Evolutionary conservation across 1,140 invertebrate genomes (phyloP), one percentile per base, ranked within the genome.

Genomic region (Dendroctonus ponderosae): DNA sequence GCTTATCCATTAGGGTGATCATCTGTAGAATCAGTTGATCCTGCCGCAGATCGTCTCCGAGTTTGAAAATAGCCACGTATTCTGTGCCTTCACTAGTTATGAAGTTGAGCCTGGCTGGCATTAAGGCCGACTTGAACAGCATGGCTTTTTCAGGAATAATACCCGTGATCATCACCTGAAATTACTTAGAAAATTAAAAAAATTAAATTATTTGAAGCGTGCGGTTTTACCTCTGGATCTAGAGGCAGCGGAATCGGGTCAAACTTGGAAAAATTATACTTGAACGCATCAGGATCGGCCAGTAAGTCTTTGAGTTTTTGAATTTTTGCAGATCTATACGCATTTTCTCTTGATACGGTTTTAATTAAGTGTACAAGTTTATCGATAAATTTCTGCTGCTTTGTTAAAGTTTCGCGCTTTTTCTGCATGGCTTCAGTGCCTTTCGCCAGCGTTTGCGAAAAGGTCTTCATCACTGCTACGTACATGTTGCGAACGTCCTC

Each of bases 1-100:
- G 80, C 80, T 96, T 92, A 80, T 99, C 98, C 96, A 99, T 99
- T 5, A 99, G 82, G 0, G 94, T 95, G 64, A 99, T 98, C 81
- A 99, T 99, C 80, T 95, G 92, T 57, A 99, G 80, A 68, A 99
- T 95, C 0, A 99, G 84, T 80, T 99, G 97, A 82, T 99, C 98
- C 54, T 99, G 98, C 37, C 97, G 80, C n/a, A 99, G 79, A 81
- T 99, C 97, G 81, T 99, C 98, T 0, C 98, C 98, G 75, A 97
- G 88, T 82, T 99, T 99, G 79, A 99, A 99, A 70, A 99, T 99
- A 0, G 95, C 92, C 11, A 94, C 90, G 81, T 98, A 99, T 77
- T 97, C 92, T n/a, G 80, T 82, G 41, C 89, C 88, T 54, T 89
- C 85, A 0, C 83, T 86, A 0, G 93, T 96, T 12, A 90, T 81